Percentiles rank a stretch among this genome's conserved stretches.
phyloP scores from a whole-genome alignment of 2,113 vertebrate genomes.

The Prinia subflava region DNA sequence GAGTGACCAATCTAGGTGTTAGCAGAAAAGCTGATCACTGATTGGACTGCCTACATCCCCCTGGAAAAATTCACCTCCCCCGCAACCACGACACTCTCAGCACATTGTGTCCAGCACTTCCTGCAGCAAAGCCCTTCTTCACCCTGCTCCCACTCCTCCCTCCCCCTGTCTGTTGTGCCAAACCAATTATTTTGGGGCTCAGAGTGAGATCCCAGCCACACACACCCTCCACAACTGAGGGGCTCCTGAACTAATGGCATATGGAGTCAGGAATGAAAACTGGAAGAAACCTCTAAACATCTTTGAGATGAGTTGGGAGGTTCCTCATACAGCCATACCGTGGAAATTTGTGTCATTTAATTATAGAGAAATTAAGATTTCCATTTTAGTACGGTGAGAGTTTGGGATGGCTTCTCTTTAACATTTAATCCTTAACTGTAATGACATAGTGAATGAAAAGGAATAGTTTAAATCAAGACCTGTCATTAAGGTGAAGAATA shows the following conservation, averaged over 20 bases:
- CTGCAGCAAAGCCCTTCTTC: neutral
- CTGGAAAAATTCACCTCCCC: too few relatives aligned
- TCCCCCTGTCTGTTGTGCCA: neutral
- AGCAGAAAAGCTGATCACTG: too few relatives aligned
- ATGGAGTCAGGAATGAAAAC: neutral
- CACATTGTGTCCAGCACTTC: neutral
- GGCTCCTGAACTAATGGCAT: neutral
- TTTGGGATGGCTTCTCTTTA: neutral
- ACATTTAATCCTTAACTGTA: neutral
- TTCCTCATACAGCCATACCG: neutral
- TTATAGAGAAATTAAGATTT: neutral
- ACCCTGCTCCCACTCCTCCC: neutral
- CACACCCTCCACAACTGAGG: neutral
- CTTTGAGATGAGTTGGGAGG: neutral
- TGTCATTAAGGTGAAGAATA: neutral
- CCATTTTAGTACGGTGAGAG: neutral
- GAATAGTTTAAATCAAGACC: constrained; percentile 3
- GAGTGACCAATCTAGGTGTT: too few relatives aligned
- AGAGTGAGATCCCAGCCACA: neutral
- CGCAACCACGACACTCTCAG: too few relatives aligned
- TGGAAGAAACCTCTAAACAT: rapidly evolving
- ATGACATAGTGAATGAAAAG: neutral
- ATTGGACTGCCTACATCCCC: too few relatives aligned
- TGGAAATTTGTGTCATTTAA: neutral
- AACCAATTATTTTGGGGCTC: neutral